phyloP scores from a whole-genome alignment of 2,113 vertebrate species.

The Mesembrinibis cayennensis region DNA sequence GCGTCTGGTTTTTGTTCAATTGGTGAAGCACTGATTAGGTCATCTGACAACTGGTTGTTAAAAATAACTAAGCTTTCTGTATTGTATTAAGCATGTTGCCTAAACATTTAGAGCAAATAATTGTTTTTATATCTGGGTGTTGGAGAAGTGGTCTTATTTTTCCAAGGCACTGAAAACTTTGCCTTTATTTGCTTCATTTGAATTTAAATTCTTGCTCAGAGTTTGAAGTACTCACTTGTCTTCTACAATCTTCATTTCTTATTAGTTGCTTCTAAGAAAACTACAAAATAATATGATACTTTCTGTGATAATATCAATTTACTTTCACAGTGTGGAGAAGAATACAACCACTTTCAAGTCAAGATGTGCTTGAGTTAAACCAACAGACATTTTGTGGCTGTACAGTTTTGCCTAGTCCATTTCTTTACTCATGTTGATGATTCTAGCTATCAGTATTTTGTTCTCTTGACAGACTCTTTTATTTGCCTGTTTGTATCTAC shows the following conservation, averaged over 20 bases:
- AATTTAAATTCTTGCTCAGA: background rate
- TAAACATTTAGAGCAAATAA: background rate
- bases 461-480: background rate
- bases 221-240: background rate
- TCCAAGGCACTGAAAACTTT: background rate
- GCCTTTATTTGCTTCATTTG: background rate
- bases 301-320: background rate
- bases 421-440: background rate
- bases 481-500: background rate
- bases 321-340: background rate
- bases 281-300: background rate
- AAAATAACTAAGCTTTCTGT: background rate
- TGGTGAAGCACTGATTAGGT: background rate
- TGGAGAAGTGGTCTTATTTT: background rate
- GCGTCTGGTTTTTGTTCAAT: background rate
- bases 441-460: background rate
- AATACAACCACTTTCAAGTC: background rate
- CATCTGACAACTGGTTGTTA: background rate
- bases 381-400: background rate
- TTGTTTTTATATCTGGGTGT: background rate
- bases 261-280: background rate
- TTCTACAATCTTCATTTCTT: background rate
- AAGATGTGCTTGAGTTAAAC: background rate
- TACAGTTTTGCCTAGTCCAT: background rate
- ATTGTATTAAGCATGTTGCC: background rate